Evolutionary conservation across 2,797 vertebrate species (phyloP).

Genomic region (Tangara arthus): DNA sequence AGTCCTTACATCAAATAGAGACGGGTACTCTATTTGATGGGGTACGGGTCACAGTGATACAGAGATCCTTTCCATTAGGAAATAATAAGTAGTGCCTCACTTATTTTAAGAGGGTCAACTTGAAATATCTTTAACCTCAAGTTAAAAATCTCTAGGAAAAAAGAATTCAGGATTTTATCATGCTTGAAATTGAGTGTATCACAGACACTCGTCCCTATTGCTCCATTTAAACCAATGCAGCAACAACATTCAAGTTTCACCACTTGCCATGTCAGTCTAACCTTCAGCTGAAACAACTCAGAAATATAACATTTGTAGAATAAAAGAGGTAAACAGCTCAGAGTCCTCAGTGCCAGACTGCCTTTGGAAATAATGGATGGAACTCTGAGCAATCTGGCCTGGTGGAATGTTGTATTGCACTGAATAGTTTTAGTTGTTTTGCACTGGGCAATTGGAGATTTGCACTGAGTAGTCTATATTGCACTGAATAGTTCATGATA

Average conservation of each 20-base stretch:
- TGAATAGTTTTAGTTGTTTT: too few relatives aligned
- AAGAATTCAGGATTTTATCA: not conserved
- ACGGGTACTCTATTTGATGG: too few relatives aligned
- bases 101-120: not conserved
- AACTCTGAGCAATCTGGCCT: not conserved
- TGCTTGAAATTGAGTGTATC: not conserved
- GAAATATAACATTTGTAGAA: not conserved
- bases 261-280: not conserved
- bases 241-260: not conserved
- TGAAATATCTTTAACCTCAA: not conserved
- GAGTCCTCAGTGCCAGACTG: not conserved
- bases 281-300: not conserved
- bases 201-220: not conserved
- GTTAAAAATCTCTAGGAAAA: not conserved
- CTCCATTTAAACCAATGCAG: not conserved
- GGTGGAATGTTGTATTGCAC: too few relatives aligned
- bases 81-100: not conserved
- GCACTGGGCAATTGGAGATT: too few relatives aligned
- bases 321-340: not conserved
- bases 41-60: not conserved
- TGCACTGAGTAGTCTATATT: too few relatives aligned
- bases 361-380: not conserved
- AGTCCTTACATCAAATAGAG: not conserved
- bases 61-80: not conserved
- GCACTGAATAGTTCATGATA: too few relatives aligned